Base-by-base conservation (phyloP, 64 coral and sea anemone species). In the Stichodactyla mertensii region DNA sequence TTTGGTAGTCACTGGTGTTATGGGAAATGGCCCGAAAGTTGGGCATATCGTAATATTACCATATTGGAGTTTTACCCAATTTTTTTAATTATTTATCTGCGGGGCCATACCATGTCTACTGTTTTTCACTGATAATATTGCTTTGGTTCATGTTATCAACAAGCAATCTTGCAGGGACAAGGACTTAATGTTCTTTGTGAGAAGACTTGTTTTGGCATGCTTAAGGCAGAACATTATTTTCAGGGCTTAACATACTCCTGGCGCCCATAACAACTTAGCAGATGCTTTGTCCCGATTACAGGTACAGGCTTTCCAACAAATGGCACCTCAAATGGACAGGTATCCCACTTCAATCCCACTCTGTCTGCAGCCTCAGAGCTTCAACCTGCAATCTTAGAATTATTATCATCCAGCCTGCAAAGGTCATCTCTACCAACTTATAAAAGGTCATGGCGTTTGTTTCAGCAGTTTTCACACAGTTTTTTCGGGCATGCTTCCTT, bases 61-160 rank as follows among this genome's bases (percentile, higher is more conserved):
- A 31, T 84, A 6, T 66, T 89, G 12, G 87, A 89, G 15, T 89
- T 89, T 83, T 89, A 89, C 56, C 87, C 87, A 6, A 89, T 89
- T 45, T 24, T 89, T 5, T 52, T 71, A 5, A 87, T 71, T 77
- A 19, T 87, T 55, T 54, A 56, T 9, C 74, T 89, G 11, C 84
- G 88, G 88, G 88, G 88, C 16, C 77, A 88, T 54, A 60, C 8
- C 2, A 83, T 84, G 79, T 5, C 2, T 5, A 74, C 12, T 52
- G 85, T 84, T 90, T 79, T 86, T 83, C 56, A 89, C 80, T 71
- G 88, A 84, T 7, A 89, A 89, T 12, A 18, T 62, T 19, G 55
- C 87, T 9, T 52, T 89, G 5, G 78, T 82, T 16, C 71, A 87
- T 87, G 74, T 82, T 5, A 88, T 88, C 22, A 88, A 88, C 56